phyloP scores from a whole-genome alignment of 2,888 invertebrate genomes.

The Melangyna quadrimaculata region DNA sequence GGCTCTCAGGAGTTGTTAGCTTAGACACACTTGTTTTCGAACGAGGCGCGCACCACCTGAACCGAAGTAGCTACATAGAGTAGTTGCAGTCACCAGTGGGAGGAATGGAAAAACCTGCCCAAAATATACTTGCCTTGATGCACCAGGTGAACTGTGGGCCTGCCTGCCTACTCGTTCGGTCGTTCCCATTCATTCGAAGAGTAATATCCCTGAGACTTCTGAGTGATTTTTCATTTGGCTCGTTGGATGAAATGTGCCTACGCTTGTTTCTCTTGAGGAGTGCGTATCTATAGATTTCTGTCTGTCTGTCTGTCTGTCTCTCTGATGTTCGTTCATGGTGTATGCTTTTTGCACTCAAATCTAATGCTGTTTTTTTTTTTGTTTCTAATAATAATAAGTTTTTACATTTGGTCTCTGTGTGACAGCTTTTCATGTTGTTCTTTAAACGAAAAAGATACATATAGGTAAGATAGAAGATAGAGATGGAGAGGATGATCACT shows the following conservation, averaged over 20 bases:
- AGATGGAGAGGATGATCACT: conserved; percentile 36
- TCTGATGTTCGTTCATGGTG: not conserved
- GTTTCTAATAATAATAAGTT: too few relatives aligned
- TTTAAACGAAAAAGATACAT: not conserved
- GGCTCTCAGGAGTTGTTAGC: not conserved
- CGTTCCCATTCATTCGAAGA: conserved; percentile 34
- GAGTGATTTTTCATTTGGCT: conserved; percentile 58
- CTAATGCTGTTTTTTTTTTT: not conserved
- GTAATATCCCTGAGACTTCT: conserved; percentile 49
- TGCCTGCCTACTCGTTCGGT: conserved; percentile 2
- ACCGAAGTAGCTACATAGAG: not conserved
- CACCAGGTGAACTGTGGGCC: conserved; percentile 26
- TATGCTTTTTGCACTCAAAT: not conserved
- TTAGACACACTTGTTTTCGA: conserved; percentile 53
- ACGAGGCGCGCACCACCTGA: conserved; percentile 23
- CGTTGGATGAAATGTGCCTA: conserved; percentile 35
- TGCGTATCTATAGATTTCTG: conserved; percentile 21
- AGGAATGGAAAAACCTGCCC: conserved; percentile 54
- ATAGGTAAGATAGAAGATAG: not conserved
- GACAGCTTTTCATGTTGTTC: conserved; percentile 29
- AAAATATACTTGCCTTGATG: not conserved
- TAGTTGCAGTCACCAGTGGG: conserved; percentile 16
- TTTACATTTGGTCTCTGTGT: conserved; percentile 1
- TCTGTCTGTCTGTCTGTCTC: not conserved
- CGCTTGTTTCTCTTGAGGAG: not conserved